A percentile compares a stretch with the other conserved stretches of the same genome.
Evolutionary conservation across 2,113 vertebrate genomes (phyloP).

Genomic region (Eulemur macaco): DNA sequence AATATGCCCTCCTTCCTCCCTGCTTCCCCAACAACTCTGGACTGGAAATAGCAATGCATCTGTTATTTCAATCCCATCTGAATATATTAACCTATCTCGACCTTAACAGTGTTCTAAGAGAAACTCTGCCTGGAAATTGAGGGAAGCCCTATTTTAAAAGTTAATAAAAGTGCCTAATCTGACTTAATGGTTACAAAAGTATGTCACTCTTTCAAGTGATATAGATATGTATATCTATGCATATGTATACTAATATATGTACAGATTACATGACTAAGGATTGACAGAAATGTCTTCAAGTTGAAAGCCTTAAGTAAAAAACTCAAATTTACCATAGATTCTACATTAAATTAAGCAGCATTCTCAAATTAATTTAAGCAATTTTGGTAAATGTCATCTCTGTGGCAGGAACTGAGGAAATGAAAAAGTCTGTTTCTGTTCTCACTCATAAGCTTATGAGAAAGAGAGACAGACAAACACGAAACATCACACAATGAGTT

Average conservation of each 20-base stretch:
- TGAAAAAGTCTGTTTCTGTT: neutral
- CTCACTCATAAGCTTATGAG: neutral
- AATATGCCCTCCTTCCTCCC: constrained; percentile 38
- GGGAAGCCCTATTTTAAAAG: constrained; percentile 10
- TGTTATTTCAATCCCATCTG: constrained; percentile 64
- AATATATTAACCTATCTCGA: constrained; percentile 66
- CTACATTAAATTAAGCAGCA: neutral
- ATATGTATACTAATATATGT: neutral
- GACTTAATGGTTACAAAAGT: neutral
- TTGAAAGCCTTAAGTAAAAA: neutral
- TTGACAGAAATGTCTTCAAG: neutral
- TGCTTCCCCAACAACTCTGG: constrained; percentile 55
- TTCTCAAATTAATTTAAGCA: neutral
- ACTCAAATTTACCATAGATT: neutral
- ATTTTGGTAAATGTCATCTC: neutral
- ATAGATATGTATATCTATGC: neutral
- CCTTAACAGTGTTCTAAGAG: constrained; percentile 20
- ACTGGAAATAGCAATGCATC: constrained; percentile 59
- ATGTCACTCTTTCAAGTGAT: neutral
- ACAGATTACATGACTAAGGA: neutral
- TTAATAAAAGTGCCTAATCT: constrained; percentile 34
- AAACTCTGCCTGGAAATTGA: constrained; percentile 21
- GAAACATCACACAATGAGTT: neutral
- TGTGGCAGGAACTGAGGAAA: neutral
- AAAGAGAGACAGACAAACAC: neutral